Evolutionary conservation across 2,797 vertebrate genomes (phyloP).

Genomic region (Lagocephalus sceleratus): DNA sequence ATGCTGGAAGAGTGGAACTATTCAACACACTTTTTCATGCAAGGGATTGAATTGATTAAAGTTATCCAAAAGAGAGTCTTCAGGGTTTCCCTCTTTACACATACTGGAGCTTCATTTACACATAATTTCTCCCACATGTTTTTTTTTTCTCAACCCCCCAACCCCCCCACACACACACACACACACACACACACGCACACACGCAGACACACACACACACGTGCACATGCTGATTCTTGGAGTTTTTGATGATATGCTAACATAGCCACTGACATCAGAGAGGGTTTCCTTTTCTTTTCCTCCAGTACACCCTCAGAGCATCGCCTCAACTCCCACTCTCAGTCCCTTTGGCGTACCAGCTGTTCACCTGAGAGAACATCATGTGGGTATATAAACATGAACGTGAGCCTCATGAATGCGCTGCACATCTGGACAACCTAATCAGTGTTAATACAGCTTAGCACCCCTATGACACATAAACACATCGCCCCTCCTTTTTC

Average conservation of each 20-base stretch:
- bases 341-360: conserved; percentile 66
- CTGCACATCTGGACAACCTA: conserved; percentile 39
- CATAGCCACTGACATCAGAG: conserved; percentile 55
- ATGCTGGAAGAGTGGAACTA: conserved; percentile 8
- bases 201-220: too few relatives aligned
- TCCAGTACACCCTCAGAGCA: conserved; percentile 67
- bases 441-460: conserved; percentile 25
- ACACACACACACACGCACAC: too few relatives aligned
- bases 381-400: conserved; percentile 65
- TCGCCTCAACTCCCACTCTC: conserved; percentile 72
- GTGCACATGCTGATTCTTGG: not conserved
- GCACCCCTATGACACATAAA: conserved; percentile 35
- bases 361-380: conserved; percentile 64
- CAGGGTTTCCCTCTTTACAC: not conserved
- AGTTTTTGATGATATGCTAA: too few relatives aligned
- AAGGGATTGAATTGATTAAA: not conserved
- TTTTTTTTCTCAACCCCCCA: not conserved
- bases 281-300: conserved; percentile 56
- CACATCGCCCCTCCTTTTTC: conserved; percentile 23
- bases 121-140: not conserved
- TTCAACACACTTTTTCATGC: not conserved
- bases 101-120: not conserved
- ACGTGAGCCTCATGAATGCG: conserved; percentile 24
- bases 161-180: not conserved
- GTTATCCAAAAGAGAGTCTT: not conserved